These are phyloP conservation scores for Ctenoplectra terminalis DNA, from an alignment of 1,140 invertebrate genomes.

Conservation along the genomic window DNA sequence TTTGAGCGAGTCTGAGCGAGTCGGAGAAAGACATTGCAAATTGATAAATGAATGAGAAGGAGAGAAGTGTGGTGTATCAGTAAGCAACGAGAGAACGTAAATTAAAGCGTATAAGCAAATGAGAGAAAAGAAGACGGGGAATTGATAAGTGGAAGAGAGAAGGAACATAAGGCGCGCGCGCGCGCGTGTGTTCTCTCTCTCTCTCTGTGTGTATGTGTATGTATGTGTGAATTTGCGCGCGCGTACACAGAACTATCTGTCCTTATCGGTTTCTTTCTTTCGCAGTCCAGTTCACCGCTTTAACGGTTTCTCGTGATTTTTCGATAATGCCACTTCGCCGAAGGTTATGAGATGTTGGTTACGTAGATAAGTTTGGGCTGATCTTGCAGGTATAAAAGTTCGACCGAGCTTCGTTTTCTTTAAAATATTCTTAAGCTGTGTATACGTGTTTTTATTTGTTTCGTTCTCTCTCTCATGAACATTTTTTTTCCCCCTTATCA, in stretches of 20 bases:
- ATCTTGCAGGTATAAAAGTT: conserved; percentile 26
- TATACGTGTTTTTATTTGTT: conserved; percentile 17
- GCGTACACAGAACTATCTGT: conserved; percentile 35
- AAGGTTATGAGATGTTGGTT: conserved; percentile 42
- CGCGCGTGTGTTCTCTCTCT: no score
- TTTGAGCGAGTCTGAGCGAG: background rate
- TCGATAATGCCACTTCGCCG: conserved; percentile 42
- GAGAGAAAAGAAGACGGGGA: conserved; percentile 6
- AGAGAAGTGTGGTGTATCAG: background rate
- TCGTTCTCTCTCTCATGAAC: conserved; percentile 8
- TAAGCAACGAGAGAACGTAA: background rate
- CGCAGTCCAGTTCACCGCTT: conserved; percentile 48
- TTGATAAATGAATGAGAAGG: background rate
- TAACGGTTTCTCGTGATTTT: conserved; percentile 68
- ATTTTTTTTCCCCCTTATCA: conserved; percentile 36
- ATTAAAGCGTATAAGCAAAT: conserved; percentile 28
- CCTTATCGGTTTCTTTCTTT: conserved; percentile 48
- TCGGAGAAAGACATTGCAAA: conserved; percentile 17
- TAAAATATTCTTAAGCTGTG: background rate
- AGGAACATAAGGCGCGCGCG: background rate
- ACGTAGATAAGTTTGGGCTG: conserved; percentile 37
- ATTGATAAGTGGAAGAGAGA: conserved; percentile 2
- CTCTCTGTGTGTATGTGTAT: no score
- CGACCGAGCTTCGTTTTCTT: conserved; percentile 5
- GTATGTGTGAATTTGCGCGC: conserved; percentile 23